Conservation (phyloP, 2,113 vertebrate species). For the Capreolus pygargus region DNA sequence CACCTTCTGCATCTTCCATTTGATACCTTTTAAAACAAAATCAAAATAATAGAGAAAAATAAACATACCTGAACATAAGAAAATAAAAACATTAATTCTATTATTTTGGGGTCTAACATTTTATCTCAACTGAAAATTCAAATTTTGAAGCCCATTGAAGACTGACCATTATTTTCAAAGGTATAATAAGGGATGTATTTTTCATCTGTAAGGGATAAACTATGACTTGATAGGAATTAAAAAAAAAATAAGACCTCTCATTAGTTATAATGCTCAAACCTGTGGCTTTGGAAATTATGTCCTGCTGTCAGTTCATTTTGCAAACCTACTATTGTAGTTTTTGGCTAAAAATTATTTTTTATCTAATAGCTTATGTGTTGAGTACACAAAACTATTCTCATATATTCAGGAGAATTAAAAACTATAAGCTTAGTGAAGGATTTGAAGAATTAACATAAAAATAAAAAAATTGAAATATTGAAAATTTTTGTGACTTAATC, state of each 20-base stretch:
- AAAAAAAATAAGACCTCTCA: background rate
- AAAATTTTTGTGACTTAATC: conserved; percentile 11
- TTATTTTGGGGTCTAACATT: background rate
- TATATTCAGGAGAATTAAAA: background rate
- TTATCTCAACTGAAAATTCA: background rate
- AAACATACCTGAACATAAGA: background rate
- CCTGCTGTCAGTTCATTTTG: background rate
- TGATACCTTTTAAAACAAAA: background rate
- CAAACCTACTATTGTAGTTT: background rate
- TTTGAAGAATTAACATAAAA: background rate
- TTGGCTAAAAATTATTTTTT: background rate
- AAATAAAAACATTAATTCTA: background rate
- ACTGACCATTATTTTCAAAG: background rate
- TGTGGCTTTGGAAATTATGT: background rate
- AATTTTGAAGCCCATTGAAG: background rate
- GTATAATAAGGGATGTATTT: background rate
- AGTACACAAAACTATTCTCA: background rate
- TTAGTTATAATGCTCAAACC: background rate
- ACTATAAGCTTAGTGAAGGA: background rate
- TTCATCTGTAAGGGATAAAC: background rate
- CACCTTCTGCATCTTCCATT: background rate
- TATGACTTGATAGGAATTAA: background rate
- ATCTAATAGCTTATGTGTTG: background rate
- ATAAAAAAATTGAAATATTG: background rate
- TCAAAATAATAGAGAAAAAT: background rate